Percentiles rank a stretch among this genome's conserved stretches.
phyloP scores from a whole-genome alignment of 2,113 vertebrate species.

The Parotia lawesii region DNA sequence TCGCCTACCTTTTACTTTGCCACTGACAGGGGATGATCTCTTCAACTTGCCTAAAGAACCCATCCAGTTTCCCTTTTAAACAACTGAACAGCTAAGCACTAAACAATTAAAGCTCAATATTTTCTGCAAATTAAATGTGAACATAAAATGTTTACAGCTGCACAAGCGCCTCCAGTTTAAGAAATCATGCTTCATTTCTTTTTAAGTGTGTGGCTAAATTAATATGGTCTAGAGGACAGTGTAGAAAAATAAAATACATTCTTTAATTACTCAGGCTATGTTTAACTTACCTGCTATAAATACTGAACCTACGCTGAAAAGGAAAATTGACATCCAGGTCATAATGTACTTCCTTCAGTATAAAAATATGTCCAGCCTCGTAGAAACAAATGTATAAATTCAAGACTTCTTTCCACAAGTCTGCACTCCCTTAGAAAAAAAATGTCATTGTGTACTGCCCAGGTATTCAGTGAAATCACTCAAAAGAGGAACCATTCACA shows the following conservation, averaged over 20 bases:
- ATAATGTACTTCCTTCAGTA: not conserved
- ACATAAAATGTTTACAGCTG: slow-evolving; percentile 40
- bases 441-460: not conserved
- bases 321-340: not conserved
- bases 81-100: not conserved
- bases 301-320: not conserved
- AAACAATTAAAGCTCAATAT: slow-evolving; percentile 42
- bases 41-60: not conserved
- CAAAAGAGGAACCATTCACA: not conserved
- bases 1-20: not conserved
- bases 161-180: not conserved
- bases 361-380: not conserved
- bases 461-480: slow-evolving; percentile 32
- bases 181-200: slow-evolving; percentile 31
- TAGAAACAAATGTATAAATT: not conserved
- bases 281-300: slow-evolving; percentile 18
- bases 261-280: not conserved
- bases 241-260: not conserved
- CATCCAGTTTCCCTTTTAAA: not conserved
- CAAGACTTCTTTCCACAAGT: not conserved
- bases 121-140: slow-evolving; percentile 7
- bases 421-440: not conserved
- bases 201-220: slow-evolving; percentile 17
- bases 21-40: not conserved
- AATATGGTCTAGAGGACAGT: not conserved